Conservation (phyloP, 2,888 invertebrate species). For the Augochlorella aurata region DNA sequence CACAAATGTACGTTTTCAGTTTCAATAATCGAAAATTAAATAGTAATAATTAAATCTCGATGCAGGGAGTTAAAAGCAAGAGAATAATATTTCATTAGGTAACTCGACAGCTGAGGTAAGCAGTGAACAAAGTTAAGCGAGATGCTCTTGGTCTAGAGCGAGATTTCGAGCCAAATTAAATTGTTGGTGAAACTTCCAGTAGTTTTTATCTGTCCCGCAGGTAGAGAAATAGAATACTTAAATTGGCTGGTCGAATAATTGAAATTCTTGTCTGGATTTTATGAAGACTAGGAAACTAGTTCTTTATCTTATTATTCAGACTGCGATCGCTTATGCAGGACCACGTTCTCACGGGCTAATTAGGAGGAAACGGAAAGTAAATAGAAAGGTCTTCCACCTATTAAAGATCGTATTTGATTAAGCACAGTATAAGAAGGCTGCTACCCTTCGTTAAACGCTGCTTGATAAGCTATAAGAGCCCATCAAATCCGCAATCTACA, state of each 20-base stretch:
- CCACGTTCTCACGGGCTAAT: slow-evolving; percentile 1
- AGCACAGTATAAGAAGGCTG: not conserved
- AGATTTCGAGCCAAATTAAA: not conserved
- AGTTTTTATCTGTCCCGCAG: not conserved
- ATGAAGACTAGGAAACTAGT: not conserved
- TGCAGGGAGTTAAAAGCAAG: no score
- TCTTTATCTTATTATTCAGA: not conserved
- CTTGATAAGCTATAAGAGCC: not conserved
- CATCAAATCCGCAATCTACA: not conserved
- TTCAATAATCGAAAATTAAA: no score
- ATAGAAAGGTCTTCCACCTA: slow-evolving; percentile 1
- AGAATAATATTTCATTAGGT: no score
- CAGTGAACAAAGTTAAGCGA: no score
- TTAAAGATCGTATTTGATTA: slow-evolving; percentile 4
- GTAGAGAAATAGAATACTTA: not conserved
- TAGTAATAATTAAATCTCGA: no score
- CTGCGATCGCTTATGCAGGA: slow-evolving; percentile 4
- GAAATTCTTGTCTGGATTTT: not conserved
- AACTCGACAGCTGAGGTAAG: no score
- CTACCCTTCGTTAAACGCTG: not conserved
- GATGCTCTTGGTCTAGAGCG: no score
- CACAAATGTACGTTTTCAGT: no score
- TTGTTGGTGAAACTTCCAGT: not conserved
- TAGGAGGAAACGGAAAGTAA: slow-evolving; percentile 9
- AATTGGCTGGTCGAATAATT: not conserved